Conservation (phyloP, 2,888 invertebrate genomes). For the Harpalus rubripes region DNA sequence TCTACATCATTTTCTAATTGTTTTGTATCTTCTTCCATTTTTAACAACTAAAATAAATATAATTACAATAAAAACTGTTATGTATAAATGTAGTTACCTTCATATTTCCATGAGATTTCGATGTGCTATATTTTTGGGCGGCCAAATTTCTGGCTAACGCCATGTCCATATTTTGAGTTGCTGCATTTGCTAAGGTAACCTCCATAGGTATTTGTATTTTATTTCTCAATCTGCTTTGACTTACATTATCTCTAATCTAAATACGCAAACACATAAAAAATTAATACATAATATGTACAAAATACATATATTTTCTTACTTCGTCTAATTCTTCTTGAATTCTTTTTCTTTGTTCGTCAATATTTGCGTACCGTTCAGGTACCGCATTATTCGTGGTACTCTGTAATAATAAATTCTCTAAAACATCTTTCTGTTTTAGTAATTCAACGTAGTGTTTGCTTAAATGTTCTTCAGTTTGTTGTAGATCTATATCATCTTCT, state of each 20-base stretch:
- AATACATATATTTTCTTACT: not conserved
- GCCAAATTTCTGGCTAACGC: slow-evolving; percentile 72
- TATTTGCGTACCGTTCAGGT: slow-evolving; percentile 61
- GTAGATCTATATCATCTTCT: slow-evolving; percentile 68
- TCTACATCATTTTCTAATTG: slow-evolving; percentile 73
- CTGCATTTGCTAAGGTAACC: slow-evolving; percentile 72
- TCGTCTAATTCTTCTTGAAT: slow-evolving; percentile 68
- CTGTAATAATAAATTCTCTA: slow-evolving; percentile 69
- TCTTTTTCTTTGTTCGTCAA: slow-evolving; percentile 69
- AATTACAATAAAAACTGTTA: not conserved
- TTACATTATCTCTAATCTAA: slow-evolving; percentile 68
- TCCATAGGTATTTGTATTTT: slow-evolving; percentile 67
- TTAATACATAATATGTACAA: no score
- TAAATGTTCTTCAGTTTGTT: slow-evolving; percentile 71
- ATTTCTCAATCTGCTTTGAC: slow-evolving; percentile 31
- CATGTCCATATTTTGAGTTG: slow-evolving; percentile 73
- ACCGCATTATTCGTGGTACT: slow-evolving; percentile 15
- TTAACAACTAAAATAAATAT: slow-evolving; percentile 70
- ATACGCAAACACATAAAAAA: not conserved
- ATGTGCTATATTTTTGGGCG: slow-evolving; percentile 65
- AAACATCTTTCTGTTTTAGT: slow-evolving; percentile 72
- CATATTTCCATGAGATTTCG: slow-evolving; percentile 62
- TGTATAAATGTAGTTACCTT: slow-evolving; percentile 63
- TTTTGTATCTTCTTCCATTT: slow-evolving; percentile 73
- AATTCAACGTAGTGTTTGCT: slow-evolving; percentile 72